Percentiles rank a stretch among this genome's conserved stretches.
Evolutionary conservation across 2,113 vertebrate species (phyloP).

Genomic region (Thunnus thynnus): DNA sequence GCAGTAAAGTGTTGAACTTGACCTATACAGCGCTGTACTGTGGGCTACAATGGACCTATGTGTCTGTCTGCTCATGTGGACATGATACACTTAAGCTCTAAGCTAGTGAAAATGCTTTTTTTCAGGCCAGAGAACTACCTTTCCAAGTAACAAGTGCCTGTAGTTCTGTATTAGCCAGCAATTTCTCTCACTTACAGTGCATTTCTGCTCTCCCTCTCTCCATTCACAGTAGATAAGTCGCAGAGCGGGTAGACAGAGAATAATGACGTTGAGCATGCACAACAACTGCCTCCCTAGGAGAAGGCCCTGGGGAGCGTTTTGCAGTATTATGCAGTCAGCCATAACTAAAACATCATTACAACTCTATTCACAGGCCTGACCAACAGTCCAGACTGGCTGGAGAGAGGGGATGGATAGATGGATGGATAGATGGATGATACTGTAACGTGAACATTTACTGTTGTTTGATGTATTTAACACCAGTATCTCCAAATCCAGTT

Average conservation of each 20-base stretch:
- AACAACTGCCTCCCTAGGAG: slow-evolving; percentile 74
- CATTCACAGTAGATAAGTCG: slow-evolving; percentile 70
- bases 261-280: slow-evolving; percentile 78
- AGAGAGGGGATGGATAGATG: slow-evolving; percentile 15
- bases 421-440: neutral
- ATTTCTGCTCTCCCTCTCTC: slow-evolving; percentile 60
- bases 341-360: slow-evolving; percentile 82
- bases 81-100: slow-evolving; percentile 54
- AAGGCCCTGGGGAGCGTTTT: slow-evolving; percentile 76
- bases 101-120: slow-evolving; percentile 54
- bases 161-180: slow-evolving; percentile 69
- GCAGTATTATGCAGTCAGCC: slow-evolving; percentile 80
- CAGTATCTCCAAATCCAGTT: neutral
- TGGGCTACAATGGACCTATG: slow-evolving; percentile 22
- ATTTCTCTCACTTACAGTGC: slow-evolving; percentile 65
- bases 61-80: slow-evolving; percentile 50
- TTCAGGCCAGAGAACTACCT: slow-evolving; percentile 57
- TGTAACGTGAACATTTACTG: neutral
- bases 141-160: slow-evolving; percentile 67
- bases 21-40: neutral
- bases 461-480: neutral
- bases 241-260: slow-evolving; percentile 76
- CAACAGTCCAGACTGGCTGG: slow-evolving; percentile 25
- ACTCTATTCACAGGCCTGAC: slow-evolving; percentile 57
- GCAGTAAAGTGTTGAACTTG: slow-evolving; percentile 37